phyloP scores from a whole-genome alignment of 2,888 invertebrate genomes.

The Caenorhabditis macrosperma region DNA sequence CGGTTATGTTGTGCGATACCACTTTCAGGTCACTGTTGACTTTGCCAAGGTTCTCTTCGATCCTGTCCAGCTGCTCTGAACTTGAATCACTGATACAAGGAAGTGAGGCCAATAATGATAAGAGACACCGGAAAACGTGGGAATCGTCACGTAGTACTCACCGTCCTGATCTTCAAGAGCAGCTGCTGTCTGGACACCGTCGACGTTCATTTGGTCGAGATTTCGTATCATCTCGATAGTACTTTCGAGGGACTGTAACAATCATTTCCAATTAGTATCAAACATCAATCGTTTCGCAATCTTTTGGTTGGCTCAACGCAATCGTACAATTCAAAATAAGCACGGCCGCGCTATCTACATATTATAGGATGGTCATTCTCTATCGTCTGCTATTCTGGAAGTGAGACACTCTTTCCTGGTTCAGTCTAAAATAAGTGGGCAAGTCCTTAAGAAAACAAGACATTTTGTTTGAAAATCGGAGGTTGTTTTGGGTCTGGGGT shows the following conservation, averaged over 20 bases:
- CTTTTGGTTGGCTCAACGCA: not conserved
- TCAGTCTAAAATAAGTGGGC: too few species aligned
- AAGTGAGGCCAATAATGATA: not conserved
- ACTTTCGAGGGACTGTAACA: slow-evolving; percentile 65
- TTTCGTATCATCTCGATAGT: slow-evolving; percentile 60
- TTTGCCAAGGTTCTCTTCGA: slow-evolving; percentile 60
- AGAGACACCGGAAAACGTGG: not conserved
- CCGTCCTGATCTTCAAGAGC: slow-evolving; percentile 70
- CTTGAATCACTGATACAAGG: not conserved
- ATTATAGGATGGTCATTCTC: too few species aligned
- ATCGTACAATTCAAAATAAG: not conserved
- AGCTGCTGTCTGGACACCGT: slow-evolving; percentile 62
- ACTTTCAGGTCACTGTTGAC: slow-evolving; percentile 61
- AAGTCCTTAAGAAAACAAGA: too few species aligned
- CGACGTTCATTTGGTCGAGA: slow-evolving; percentile 64
- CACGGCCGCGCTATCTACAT: too few species aligned
- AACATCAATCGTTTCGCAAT: not conserved
- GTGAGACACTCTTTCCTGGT: too few species aligned
- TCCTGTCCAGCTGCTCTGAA: slow-evolving; percentile 68
- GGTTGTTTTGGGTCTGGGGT: too few species aligned
- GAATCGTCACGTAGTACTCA: slow-evolving; percentile 26
- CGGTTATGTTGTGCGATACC: slow-evolving; percentile 60
- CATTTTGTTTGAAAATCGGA: too few species aligned
- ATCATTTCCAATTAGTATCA: not conserved
- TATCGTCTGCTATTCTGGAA: too few species aligned